Evolutionary conservation across 2,888 invertebrate genomes (phyloP), one percentile per base, ranked within the genome.

Genomic region (Pogonocherus hispidulus): DNA sequence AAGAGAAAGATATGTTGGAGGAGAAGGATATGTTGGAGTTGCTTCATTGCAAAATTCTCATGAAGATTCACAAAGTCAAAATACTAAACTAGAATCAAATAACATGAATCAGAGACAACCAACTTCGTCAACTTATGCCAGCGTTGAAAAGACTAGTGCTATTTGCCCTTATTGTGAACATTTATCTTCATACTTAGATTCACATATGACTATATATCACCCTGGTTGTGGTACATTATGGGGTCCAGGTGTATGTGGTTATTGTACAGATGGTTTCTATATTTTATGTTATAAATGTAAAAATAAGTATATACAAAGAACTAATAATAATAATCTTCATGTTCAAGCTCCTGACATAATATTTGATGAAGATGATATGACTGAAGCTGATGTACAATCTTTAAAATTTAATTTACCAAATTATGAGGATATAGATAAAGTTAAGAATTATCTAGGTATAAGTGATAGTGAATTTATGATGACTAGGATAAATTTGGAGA

Each of bases 201-300:
- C 80, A 11, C 86, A 90, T 75, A 86, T 89, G 86, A 79, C 85
- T 22, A 81, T 84, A 0, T 81, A 84, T 11, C 90, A 90, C 81
- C 88, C 88, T 8, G 90, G 90, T 3, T 90, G 90, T 82, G 88
- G 88, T 37, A 55, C 55, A 55, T 60, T 18, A 37, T 85, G 87
- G 60, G 88, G 87, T 1, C 83, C 83, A 57, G 89, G 90, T 76
- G 89, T 89, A 18, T 86, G 87, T 66, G 82, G 82, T 83, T 55
- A 79, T 82, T 72, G 85, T 44, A 67, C 81, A 75, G 86, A 85
- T 63, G 84, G 85, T 16, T 85, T 82, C 72, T 88, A 88, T 74
- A 80, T 87, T 56, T 81, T 89, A 75, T 90, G 90, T 76, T 84
- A 83, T 47, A 84, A 85, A 20, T 90, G 90, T 74, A 85, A 87